Base-by-base conservation (phyloP, 2,888 invertebrate species). In the Melieria crassipennis region DNA sequence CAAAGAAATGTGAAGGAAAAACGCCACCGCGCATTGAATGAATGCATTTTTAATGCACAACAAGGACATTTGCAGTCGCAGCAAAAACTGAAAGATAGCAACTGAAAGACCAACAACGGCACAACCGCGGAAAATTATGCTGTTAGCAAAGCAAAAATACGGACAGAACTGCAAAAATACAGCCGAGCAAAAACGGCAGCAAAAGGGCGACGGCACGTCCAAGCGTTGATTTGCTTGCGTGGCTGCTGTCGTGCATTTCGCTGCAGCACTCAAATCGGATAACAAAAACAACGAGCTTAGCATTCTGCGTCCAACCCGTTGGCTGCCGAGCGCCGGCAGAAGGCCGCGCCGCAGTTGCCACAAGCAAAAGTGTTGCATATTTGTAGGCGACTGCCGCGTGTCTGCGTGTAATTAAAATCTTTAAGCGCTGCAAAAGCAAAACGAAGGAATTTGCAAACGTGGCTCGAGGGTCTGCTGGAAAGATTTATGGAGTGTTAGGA, bases 291-390 rank as follows among this genome's bases (percentile, higher is more conserved):
- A 1, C 16, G 16, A 16, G 16, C 2, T 30, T 30, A 2, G 30
- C 30, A 30, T 30, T 30, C 30, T 30, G 30, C 2, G 30, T 30
- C 30, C 30, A 30, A 30, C 30, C 30, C 1, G 30, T 30, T 30
- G 30, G 30, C 30, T 30, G 30, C 2, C 30, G 2, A 30, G 30
- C 30, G 30, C 30, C 30, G 2, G 30, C 30, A 30, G 30, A 50
- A 43, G 55, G 30, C 45, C 45, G 13, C n/a, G 42, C 7, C 42
- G 46, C 47, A 66, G 30, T 46, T 46, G 30, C 46, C 5, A 48
- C 30, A 50, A 43, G n/a, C 71, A 69, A 72, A 74, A 72, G 72
- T 74, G 73, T 75, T 75, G 75, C 75, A 73, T 72, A 76, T 74
- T 76, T 76, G 73, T 73, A 70, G 71, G 76, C 56, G 67, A 72